phyloP scores from a whole-genome alignment of 37 sponge, comb jelly and placozoan genomes.

The Ianthella basta region DNA sequence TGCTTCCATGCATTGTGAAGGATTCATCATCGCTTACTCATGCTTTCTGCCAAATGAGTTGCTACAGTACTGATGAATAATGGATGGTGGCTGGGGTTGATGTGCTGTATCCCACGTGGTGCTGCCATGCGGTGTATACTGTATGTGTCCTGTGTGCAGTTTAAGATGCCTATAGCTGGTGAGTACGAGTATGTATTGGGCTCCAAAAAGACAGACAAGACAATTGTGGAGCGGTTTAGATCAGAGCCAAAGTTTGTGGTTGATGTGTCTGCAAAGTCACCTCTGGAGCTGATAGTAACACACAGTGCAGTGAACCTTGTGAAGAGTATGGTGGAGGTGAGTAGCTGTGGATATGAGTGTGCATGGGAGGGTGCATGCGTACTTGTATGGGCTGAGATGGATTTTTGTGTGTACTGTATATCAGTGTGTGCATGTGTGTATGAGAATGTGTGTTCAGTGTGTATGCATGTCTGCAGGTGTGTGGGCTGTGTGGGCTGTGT shows the following conservation, averaged over 20 bases:
- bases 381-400: background rate
- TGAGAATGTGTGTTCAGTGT: background rate
- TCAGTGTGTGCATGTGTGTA: background rate
- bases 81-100: no score
- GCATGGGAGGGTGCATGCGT: background rate
- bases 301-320: slow-evolving; percentile 59
- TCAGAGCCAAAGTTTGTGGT: slow-evolving; percentile 37
- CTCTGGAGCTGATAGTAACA: slow-evolving; percentile 75
- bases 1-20: no score
- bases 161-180: slow-evolving; percentile 11
- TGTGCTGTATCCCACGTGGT: no score
- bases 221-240: background rate
- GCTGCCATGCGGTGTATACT: no score
- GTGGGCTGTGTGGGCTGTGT: no score
- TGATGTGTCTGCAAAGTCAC: slow-evolving; percentile 38
- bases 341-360: slow-evolving; percentile 6
- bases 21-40: no score
- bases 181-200: slow-evolving; percentile 14
- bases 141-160: slow-evolving; percentile 19
- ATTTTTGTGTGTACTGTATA: background rate
- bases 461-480: background rate
- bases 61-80: no score
- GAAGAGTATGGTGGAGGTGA: slow-evolving; percentile 60
- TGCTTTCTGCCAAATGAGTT: no score
- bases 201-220: slow-evolving; percentile 18